phyloP scores from a whole-genome alignment of 2,888 invertebrate genomes.

The Eugnorisma glareosa region DNA sequence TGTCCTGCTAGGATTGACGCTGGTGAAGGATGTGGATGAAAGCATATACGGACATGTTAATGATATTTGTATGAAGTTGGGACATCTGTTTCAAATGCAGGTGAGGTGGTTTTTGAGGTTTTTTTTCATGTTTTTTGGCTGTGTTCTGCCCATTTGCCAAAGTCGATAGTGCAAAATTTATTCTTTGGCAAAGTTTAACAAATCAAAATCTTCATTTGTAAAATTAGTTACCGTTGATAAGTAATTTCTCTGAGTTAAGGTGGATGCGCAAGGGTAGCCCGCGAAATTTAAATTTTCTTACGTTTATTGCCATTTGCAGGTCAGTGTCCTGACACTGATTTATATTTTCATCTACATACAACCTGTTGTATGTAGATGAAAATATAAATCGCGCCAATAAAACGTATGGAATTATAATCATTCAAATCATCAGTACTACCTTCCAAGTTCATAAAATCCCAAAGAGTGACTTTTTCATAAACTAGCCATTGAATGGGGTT shows the following conservation, averaged over 20 bases:
- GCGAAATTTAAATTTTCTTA: too few relatives aligned
- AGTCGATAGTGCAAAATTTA: neutral
- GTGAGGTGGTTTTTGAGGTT: conserved; percentile 78
- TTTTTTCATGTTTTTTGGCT: neutral
- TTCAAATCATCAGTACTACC: too few relatives aligned
- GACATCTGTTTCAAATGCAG: conserved; percentile 97
- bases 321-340: too few relatives aligned
- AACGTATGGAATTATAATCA: too few relatives aligned
- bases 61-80: conserved; percentile 96
- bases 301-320: too few relatives aligned
- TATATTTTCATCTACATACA: too few relatives aligned
- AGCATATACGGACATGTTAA: conserved; percentile 93
- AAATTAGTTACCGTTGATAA: neutral
- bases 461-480: too few relatives aligned
- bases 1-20: conserved; percentile 94
- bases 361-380: too few relatives aligned
- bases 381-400: too few relatives aligned
- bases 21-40: conserved; percentile 93
- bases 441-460: too few relatives aligned
- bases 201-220: neutral
- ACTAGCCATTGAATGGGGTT: too few relatives aligned
- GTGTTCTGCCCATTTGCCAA: neutral
- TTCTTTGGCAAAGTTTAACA: neutral
- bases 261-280: too few relatives aligned
- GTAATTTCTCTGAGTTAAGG: neutral